phyloP scores from a whole-genome alignment of 2,888 invertebrate genomes.

The Nephrotoma guestfalica region DNA sequence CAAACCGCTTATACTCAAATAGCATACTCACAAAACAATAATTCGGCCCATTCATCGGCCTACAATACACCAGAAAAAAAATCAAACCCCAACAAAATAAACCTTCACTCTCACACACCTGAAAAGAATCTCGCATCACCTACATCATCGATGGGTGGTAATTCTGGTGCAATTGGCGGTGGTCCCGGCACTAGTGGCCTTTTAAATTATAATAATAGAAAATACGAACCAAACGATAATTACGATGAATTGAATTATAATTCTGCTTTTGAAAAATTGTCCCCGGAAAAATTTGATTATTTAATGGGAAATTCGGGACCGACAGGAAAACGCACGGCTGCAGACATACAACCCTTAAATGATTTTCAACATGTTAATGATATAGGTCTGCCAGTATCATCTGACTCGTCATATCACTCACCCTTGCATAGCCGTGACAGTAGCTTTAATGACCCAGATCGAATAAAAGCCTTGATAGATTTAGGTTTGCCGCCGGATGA shows the following conservation, averaged over 20 bases:
- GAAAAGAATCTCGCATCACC: conserved; percentile 9
- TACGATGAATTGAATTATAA: conserved; percentile 26
- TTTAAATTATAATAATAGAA: background rate
- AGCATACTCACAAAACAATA: conserved; percentile 4
- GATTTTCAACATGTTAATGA: background rate
- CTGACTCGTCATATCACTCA: background rate
- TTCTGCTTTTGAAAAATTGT: conserved; percentile 28
- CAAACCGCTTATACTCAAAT: conserved; percentile 10
- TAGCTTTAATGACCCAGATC: conserved; percentile 4
- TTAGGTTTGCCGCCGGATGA: conserved; percentile 37
- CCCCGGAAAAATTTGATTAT: conserved; percentile 26
- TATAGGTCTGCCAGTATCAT: background rate
- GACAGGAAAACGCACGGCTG: background rate
- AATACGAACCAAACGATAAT: conserved; percentile 5
- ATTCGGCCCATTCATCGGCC: background rate
- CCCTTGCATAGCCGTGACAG: background rate
- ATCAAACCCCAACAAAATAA: conserved; percentile 6
- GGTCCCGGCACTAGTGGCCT: background rate
- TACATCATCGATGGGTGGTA: background rate
- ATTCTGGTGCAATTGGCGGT: background rate
- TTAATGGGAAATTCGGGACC: conserved; percentile 8
- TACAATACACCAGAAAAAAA: conserved; percentile 2
- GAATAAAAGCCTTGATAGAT: conserved; percentile 23
- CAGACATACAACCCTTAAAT: background rate
- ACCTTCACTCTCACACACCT: conserved; percentile 13